A percentile compares a stretch with the other conserved stretches of the same genome.
Evolutionary conservation across 2,797 vertebrate species (phyloP).

Genomic region (Zenarchopterus dispar): DNA sequence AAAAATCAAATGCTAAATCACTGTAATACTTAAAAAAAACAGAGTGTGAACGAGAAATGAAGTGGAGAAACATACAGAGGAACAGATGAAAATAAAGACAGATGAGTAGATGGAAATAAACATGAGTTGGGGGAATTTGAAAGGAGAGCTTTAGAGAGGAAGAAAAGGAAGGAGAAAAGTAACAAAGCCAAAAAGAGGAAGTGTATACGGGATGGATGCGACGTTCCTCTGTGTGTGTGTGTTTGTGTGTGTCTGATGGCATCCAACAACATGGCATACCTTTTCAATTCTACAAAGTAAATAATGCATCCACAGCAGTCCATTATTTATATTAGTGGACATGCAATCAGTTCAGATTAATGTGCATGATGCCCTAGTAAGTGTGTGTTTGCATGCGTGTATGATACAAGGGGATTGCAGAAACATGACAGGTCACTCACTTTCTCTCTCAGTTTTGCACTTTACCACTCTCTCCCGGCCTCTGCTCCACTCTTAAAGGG

Average conservation of each 20-base stretch:
- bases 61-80: too few species aligned
- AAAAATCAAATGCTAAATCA: too few species aligned
- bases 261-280: slow-evolving; percentile 73
- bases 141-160: not conserved
- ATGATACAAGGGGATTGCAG: slow-evolving; percentile 36
- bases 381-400: slow-evolving; percentile 35
- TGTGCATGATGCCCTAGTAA: slow-evolving; percentile 62
- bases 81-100: too few species aligned
- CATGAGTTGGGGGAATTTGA: too few species aligned
- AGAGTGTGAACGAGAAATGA: too few species aligned
- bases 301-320: slow-evolving; percentile 76
- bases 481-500: slow-evolving; percentile 8
- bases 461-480: slow-evolving; percentile 34
- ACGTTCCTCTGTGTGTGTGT: slow-evolving; percentile 11
- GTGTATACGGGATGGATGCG: slow-evolving; percentile 14
- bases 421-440: slow-evolving; percentile 71
- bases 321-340: slow-evolving; percentile 87
- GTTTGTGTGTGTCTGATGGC: slow-evolving; percentile 7
- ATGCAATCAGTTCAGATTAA: slow-evolving; percentile 86
- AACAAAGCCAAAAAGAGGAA: not conserved
- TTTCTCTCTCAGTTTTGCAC: slow-evolving; percentile 42
- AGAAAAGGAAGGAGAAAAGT: not conserved
- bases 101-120: too few species aligned
- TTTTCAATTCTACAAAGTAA: slow-evolving; percentile 81
- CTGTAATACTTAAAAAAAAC: too few species aligned